Percentiles rank a stretch among this genome's conserved stretches.
These are phyloP conservation scores for Merodon equestris DNA, from an alignment of 2,888 invertebrate genomes.

Conservation along the genomic window DNA sequence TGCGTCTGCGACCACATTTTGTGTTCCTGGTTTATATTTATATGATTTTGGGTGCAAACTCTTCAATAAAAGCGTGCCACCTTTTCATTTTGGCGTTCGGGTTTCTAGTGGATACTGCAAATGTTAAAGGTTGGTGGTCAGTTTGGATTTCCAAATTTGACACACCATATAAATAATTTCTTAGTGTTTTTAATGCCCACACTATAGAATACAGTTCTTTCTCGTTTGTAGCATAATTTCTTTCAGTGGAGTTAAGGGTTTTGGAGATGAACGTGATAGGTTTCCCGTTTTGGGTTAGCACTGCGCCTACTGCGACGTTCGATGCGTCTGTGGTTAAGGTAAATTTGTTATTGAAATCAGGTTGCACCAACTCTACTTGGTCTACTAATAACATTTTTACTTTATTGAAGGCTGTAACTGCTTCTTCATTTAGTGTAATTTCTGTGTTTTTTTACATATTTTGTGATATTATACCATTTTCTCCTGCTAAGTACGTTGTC, in stretches of 20 bases:
- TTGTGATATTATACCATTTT: slow-evolving; percentile 22
- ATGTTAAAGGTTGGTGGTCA: slow-evolving; percentile 63
- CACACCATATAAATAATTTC: slow-evolving; percentile 73
- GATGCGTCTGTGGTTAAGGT: slow-evolving; percentile 72
- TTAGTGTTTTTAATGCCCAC: slow-evolving; percentile 74
- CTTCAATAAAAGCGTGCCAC: slow-evolving; percentile 73
- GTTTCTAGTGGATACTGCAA: slow-evolving; percentile 46
- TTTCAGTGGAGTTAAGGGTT: slow-evolving; percentile 70
- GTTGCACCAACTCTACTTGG: slow-evolving; percentile 5
- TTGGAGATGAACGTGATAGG: slow-evolving; percentile 72
- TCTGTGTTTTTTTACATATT: slow-evolving; percentile 22
- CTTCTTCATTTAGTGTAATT: background rate
- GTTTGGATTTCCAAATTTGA: slow-evolving; percentile 65
- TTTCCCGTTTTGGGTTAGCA: slow-evolving; percentile 70
- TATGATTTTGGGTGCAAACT: slow-evolving; percentile 66
- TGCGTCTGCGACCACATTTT: slow-evolving; percentile 45
- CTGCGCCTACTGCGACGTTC: slow-evolving; percentile 71
- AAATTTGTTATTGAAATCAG: slow-evolving; percentile 19
- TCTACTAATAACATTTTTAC: background rate
- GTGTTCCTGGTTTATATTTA: slow-evolving; percentile 65
- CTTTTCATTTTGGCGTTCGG: slow-evolving; percentile 75
- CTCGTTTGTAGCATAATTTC: slow-evolving; percentile 73
- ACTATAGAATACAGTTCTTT: slow-evolving; percentile 75
- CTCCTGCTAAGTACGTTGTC: slow-evolving; percentile 20
- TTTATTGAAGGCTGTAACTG: slow-evolving; percentile 1